phyloP scores from a whole-genome alignment of 2,888 invertebrate species.

The Empis livida region DNA sequence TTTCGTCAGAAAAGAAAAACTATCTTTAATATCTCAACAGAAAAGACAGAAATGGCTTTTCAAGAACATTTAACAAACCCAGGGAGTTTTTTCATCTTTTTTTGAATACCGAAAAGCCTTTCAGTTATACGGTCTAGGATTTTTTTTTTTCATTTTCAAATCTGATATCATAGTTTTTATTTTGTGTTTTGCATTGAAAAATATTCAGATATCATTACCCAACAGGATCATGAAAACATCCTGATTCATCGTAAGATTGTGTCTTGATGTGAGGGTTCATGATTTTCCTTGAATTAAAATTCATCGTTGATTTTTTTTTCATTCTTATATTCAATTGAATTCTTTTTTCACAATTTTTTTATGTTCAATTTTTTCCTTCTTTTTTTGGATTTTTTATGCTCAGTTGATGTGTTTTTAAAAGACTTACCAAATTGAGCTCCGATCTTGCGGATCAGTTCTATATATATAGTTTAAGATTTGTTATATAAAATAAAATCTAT shows the following conservation, averaged over 20 bases:
- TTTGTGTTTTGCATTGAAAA: too few species aligned
- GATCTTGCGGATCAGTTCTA: too few species aligned
- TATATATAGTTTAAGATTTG: too few species aligned
- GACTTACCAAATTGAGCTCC: too few species aligned
- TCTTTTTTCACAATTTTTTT: too few species aligned
- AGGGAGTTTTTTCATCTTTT: not conserved
- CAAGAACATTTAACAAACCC: not conserved
- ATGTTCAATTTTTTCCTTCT: too few species aligned
- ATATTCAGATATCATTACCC: not conserved
- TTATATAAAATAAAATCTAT: too few species aligned
- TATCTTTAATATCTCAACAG: not conserved
- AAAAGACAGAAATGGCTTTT: not conserved
- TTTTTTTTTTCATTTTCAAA: constrained; percentile 1
- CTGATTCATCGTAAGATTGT: not conserved
- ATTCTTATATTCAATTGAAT: too few species aligned
- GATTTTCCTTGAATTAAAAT: not conserved
- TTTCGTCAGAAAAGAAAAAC: not conserved
- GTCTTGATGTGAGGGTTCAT: not conserved
- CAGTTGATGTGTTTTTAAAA: too few species aligned
- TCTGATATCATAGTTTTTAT: not conserved
- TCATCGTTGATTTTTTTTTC: not conserved
- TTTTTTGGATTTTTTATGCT: too few species aligned
- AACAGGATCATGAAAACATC: not conserved
- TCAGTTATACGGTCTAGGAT: not conserved
- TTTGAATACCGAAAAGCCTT: not conserved